A percentile compares a stretch with the other conserved stretches of the same genome.
These are phyloP conservation scores for Vimba vimba DNA, from an alignment of 2,113 vertebrate species.

Conservation along the genomic window DNA sequence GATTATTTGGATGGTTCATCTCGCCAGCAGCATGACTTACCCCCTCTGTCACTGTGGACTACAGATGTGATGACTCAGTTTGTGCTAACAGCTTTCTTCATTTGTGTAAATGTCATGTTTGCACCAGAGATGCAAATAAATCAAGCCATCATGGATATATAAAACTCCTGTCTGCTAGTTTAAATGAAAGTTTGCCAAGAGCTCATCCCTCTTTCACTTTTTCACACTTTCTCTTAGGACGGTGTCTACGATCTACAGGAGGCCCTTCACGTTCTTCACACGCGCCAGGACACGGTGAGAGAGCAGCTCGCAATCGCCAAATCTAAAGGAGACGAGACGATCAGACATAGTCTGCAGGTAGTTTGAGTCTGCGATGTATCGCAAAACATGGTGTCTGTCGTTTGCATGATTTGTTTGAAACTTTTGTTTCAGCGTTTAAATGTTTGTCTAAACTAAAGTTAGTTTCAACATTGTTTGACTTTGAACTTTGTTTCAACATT, in stretches of 20 bases:
- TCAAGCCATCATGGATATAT: background rate
- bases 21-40: slow-evolving; percentile 1
- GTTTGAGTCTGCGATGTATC: background rate
- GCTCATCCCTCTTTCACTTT: background rate
- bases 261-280: slow-evolving; percentile 86
- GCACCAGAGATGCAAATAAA: slow-evolving; percentile 28
- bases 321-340: slow-evolving; percentile 87
- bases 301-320: slow-evolving; percentile 85
- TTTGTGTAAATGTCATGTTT: slow-evolving; percentile 38
- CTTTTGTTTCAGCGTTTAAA: background rate
- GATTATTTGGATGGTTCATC: background rate
- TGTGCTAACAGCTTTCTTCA: slow-evolving; percentile 33
- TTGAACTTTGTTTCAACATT: background rate
- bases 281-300: slow-evolving; percentile 84
- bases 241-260: slow-evolving; percentile 94
- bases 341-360: slow-evolving; percentile 89
- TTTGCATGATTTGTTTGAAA: background rate
- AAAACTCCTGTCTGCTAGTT: slow-evolving; percentile 3
- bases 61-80: slow-evolving; percentile 36
- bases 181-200: background rate
- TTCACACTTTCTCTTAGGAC: slow-evolving; percentile 74
- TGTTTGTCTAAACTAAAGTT: background rate
- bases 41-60: background rate
- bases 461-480: too few species aligned
- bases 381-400: background rate